Percentiles rank a stretch among this genome's conserved stretches.
phyloP scores from a whole-genome alignment of 2,113 vertebrate species.

The Emydura subglobosa region DNA sequence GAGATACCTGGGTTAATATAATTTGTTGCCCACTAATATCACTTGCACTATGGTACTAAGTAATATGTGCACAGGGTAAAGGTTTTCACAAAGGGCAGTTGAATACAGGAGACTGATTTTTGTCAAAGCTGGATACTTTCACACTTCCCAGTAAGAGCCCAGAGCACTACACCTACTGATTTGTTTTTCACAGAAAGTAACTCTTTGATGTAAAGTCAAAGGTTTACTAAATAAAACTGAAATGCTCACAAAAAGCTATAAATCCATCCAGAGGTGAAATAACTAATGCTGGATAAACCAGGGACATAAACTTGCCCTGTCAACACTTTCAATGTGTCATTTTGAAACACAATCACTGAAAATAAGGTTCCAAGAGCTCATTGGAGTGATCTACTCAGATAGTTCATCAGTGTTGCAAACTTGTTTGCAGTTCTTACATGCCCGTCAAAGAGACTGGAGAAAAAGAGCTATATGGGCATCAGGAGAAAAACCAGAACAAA shows the following conservation, averaged over 20 bases:
- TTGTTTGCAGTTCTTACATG: slow-evolving; percentile 12
- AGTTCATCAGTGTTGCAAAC: not conserved
- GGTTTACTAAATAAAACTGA: slow-evolving; percentile 9
- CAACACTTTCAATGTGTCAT: not conserved
- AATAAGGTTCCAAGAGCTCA: slow-evolving; percentile 18
- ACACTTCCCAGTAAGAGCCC: not conserved
- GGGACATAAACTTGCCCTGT: slow-evolving; percentile 17
- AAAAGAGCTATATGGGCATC: not conserved
- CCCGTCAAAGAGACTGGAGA: not conserved
- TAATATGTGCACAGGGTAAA: not conserved
- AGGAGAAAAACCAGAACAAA: slow-evolving; percentile 14
- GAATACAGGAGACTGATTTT: not conserved
- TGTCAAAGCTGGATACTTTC: rapidly evolving
- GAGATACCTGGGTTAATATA: not conserved
- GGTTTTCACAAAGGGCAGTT: not conserved
- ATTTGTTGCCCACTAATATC: not conserved
- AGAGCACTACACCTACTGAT: not conserved
- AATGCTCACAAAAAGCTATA: not conserved
- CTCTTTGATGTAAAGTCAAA: slow-evolving; percentile 3
- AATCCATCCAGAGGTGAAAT: slow-evolving; percentile 32
- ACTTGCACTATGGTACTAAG: not conserved
- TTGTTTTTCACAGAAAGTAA: not conserved
- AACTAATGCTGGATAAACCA: not conserved
- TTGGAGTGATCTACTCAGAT: slow-evolving; percentile 3
- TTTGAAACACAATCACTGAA: slow-evolving; percentile 9